A percentile compares a stretch with the other conserved stretches of the same genome.
Conservation (phyloP, 2,113 vertebrate genomes). For the Protobothrops flavoviridis region DNA sequence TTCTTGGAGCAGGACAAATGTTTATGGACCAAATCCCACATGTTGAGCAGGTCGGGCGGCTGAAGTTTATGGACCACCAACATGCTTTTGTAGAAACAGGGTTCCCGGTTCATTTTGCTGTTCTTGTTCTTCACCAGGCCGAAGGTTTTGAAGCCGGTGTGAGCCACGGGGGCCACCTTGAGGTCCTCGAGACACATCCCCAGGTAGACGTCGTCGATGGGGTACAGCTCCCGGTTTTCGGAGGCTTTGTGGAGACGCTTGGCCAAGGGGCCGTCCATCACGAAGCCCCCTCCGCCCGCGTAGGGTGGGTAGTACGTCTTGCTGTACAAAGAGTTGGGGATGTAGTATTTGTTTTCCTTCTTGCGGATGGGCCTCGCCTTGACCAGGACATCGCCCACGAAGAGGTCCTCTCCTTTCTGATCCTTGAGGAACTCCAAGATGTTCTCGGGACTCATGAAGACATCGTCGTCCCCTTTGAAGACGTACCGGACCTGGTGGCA, state of each 20-base stretch:
- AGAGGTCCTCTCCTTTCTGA: constrained; percentile 74
- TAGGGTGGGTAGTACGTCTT: constrained; percentile 89
- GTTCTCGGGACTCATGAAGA: constrained; percentile 88
- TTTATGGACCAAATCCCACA: constrained; percentile 92
- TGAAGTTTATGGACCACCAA: constrained; percentile 96
- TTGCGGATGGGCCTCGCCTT: constrained; percentile 87
- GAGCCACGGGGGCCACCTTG: constrained; percentile 79
- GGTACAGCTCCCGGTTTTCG: constrained; percentile 85
- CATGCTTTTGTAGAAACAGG: constrained; percentile 91
- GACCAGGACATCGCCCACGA: constrained; percentile 86
- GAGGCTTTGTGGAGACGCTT: constrained; percentile 78
- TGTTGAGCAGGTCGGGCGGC: constrained; percentile 81
- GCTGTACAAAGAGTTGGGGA: constrained; percentile 81
- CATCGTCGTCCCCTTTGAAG: constrained; percentile 94
- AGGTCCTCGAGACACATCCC: constrained; percentile 95
- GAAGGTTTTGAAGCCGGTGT: constrained; percentile 94
- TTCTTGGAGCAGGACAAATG: constrained; percentile 87
- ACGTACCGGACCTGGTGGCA: constrained; percentile 79
- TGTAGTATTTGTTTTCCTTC: constrained; percentile 94
- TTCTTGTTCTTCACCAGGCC: constrained; percentile 88
- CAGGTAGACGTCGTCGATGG: constrained; percentile 93
- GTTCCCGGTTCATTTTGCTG: constrained; percentile 92
- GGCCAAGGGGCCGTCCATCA: constrained; percentile 84
- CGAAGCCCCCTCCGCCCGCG: constrained; percentile 90
- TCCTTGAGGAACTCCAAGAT: constrained; percentile 86